Evolutionary conservation across 2,113 vertebrate genomes (phyloP), one percentile per base, ranked within the genome.

Genomic region (Microtus ochrogaster): DNA sequence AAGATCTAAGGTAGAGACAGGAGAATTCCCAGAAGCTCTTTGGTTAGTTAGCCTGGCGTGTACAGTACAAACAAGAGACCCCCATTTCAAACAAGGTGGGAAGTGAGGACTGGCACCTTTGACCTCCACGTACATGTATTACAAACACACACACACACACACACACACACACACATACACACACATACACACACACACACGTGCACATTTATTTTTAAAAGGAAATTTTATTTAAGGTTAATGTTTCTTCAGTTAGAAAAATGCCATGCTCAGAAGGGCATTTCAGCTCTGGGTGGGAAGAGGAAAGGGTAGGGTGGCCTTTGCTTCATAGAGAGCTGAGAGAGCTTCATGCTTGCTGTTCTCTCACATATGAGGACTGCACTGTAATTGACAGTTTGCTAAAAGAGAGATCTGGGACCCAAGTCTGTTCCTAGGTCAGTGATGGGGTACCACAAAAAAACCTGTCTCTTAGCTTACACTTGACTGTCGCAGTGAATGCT

Each of bases 211-310:
- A 58, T 58, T 58, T 28, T 82, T 28, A 68, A 33, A 36, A 16
- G 33, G 33, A 7, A 39, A 3, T 68, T 47, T 92, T 41, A 9
- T 49, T 61, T 73, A 83, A 52, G 12, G 33, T 63, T 7, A 36
- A 52, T 28, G 73, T 91, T 52, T 66, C 89, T 73, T n/a, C 36
- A 33, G 17, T 91, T 83, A 63, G 63, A 49, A 87, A 94, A 95
- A 36, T 89, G 21, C 65, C 19, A 84, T 19, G 44, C 26, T 74
- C 79, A 95, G 72, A 11, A 92, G 8, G 26, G 58, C 24, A 58
- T 19, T 92, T 95, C 5, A 58, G 36, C 33, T 72, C 7, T 77
- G 68, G 8, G 39, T 58, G 86, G 28, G 52, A 92, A 84, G 6
- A 44, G 11, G 2, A 72, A 14, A 9, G 39, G 63, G 21, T 61